Conservation (phyloP, 2,113 vertebrate species). For the Sus scrofa region DNA sequence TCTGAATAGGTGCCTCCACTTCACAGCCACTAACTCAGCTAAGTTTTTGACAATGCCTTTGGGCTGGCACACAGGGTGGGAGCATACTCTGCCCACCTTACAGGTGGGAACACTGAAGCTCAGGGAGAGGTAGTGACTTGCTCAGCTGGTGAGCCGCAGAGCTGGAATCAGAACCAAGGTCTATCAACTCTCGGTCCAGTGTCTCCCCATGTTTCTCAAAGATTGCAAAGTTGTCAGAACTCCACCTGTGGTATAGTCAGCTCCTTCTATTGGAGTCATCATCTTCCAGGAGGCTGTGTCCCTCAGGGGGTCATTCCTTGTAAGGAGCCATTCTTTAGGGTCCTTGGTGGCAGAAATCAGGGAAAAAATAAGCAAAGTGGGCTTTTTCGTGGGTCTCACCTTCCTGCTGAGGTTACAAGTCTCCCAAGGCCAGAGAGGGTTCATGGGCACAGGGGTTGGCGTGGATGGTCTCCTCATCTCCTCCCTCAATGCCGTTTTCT, state of each 20-base stretch:
- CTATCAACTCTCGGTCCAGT: background rate
- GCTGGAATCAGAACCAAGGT: background rate
- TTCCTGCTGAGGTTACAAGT: background rate
- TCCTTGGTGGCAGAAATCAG: background rate
- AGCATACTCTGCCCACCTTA: background rate
- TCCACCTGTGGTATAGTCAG: background rate
- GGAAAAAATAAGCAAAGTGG: background rate
- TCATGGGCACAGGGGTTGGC: background rate
- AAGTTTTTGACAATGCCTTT: background rate
- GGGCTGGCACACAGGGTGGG: background rate
- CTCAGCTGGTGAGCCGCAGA: background rate
- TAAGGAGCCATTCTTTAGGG: background rate
- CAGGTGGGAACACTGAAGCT: background rate
- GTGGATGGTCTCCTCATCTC: background rate
- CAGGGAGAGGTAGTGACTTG: background rate
- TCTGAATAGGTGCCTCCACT: background rate
- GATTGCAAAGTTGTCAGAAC: background rate
- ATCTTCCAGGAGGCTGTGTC: background rate
- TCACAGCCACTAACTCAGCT: background rate
- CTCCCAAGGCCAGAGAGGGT: background rate
- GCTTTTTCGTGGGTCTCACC: accelerated
- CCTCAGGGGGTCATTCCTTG: background rate
- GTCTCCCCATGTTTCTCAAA: background rate
- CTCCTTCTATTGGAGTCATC: no score
- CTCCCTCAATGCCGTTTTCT: background rate